A percentile compares a stretch with the other conserved stretches of the same genome.
phyloP scores from a whole-genome alignment of 2,797 vertebrate species.

The Ctenopoma kingsleyae region DNA sequence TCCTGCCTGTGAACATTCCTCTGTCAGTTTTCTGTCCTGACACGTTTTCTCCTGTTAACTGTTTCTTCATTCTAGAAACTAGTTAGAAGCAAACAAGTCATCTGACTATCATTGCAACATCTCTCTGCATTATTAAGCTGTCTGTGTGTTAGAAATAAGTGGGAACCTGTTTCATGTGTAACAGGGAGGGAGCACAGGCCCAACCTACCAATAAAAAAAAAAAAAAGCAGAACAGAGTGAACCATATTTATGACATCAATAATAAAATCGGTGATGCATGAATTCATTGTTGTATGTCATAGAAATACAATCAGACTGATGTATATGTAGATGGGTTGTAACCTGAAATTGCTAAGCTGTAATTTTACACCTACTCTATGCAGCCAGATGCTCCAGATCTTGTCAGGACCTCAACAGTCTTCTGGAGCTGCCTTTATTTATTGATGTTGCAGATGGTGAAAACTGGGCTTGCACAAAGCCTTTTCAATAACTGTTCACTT shows the following conservation, averaged over 20 bases:
- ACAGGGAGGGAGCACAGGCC: neutral
- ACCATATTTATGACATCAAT: neutral
- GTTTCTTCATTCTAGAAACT: neutral
- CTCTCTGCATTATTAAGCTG: neutral
- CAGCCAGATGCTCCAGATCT: too few relatives aligned
- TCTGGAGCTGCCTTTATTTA: neutral
- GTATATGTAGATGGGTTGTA: neutral
- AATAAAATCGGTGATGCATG: neutral
- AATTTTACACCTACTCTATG: neutral
- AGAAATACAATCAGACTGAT: neutral
- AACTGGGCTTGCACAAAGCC: neutral
- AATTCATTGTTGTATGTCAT: neutral
- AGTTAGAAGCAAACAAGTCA: neutral
- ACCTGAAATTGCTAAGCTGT: neutral
- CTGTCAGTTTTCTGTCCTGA: neutral
- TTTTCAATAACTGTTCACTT: neutral
- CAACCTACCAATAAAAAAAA: neutral
- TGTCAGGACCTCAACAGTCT: neutral
- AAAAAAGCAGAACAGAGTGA: neutral
- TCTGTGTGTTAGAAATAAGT: neutral
- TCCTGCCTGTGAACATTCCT: slow-evolving; percentile 6
- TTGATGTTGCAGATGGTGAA: neutral
- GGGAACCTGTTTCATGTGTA: neutral
- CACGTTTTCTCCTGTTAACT: slow-evolving; percentile 1
- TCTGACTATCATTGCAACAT: neutral